Conservation (phyloP, 2,888 invertebrate species). For the Lacanobia wlatinum region DNA sequence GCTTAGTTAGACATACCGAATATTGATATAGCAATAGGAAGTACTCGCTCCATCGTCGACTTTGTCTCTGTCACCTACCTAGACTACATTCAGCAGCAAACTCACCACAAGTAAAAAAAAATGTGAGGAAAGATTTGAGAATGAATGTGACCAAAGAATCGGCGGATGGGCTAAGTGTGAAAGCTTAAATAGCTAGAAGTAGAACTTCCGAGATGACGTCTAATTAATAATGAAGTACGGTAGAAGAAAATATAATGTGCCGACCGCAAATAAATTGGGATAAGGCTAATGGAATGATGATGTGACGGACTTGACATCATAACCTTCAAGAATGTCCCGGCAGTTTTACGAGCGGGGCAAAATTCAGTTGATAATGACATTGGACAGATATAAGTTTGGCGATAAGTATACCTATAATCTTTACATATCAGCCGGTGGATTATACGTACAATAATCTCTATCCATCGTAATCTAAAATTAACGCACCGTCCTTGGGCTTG, state of each 20-base stretch:
- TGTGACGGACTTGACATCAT: background rate
- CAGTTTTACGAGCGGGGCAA: constrained; percentile 8
- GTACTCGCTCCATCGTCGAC: too few species aligned
- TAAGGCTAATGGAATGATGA: background rate
- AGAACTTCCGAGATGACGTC: too few species aligned
- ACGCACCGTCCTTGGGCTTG: constrained; percentile 25
- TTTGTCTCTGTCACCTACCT: too few species aligned
- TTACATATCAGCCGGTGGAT: background rate
- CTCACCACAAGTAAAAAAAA: background rate
- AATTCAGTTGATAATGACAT: constrained; percentile 19
- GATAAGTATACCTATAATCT: constrained; percentile 25
- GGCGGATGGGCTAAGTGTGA: too few species aligned
- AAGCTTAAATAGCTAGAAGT: too few species aligned
- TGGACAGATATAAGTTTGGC: background rate
- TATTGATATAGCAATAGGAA: too few species aligned
- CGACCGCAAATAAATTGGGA: background rate
- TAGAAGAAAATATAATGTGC: background rate
- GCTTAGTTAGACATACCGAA: too few species aligned
- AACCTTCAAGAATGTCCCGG: background rate
- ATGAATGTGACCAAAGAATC: background rate
- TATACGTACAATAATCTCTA: background rate
- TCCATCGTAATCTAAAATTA: constrained; percentile 30
- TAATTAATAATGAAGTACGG: too few species aligned
- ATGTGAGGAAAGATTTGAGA: background rate
- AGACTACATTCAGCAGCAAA: too few species aligned